These are phyloP conservation scores for Sipha flava DNA, from an alignment of 1,140 invertebrate species.

Conservation along the genomic window DNA sequence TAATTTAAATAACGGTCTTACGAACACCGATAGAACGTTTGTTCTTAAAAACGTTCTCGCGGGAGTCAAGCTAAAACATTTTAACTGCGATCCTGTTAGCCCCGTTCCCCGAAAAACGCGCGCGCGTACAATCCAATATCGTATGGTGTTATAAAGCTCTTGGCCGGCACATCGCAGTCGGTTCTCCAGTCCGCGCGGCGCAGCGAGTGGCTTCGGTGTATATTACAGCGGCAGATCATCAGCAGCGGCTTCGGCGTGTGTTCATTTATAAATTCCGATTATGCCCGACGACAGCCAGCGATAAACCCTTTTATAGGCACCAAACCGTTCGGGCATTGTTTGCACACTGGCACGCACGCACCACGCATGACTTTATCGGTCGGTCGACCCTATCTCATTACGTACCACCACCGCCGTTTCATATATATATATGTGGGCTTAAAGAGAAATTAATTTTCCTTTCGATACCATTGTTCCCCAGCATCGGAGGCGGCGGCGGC, in stretches of 20 bases:
- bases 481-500: neutral
- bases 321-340: slow-evolving; percentile 27
- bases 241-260: neutral
- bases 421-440: slow-evolving; percentile 1
- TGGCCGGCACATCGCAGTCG: too few relatives aligned
- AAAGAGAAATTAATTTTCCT: slow-evolving; percentile 33
- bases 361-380: slow-evolving; percentile 28
- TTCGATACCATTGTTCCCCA: slow-evolving; percentile 31
- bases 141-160: too few relatives aligned
- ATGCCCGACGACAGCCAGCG: slow-evolving; percentile 15
- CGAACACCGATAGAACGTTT: too few relatives aligned
- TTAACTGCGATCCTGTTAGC: too few relatives aligned
- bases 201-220: too few relatives aligned
- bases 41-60: too few relatives aligned
- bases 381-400: slow-evolving; percentile 20
- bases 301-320: slow-evolving; percentile 31
- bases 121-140: too few relatives aligned
- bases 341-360: slow-evolving; percentile 20
- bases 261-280: slow-evolving; percentile 12
- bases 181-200: too few relatives aligned
- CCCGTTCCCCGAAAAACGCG: too few relatives aligned
- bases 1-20: too few relatives aligned
- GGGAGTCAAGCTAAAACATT: too few relatives aligned
- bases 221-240: neutral
- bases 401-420: slow-evolving; percentile 12